Conservation (phyloP, 2,797 vertebrate genomes). For the Gymnodraco acuticeps region DNA sequence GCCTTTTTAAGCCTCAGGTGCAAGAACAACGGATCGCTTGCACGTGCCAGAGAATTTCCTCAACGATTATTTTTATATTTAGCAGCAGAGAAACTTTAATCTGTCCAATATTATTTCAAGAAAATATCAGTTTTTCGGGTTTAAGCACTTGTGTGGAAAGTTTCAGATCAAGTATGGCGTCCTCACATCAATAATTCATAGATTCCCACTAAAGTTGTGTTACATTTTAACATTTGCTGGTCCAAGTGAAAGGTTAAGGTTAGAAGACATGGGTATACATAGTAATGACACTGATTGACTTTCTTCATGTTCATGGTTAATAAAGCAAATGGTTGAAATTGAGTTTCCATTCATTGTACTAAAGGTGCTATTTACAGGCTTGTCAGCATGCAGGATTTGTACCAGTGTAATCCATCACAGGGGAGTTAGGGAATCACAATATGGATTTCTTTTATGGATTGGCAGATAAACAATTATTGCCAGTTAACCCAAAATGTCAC, state of each 20-base stretch:
- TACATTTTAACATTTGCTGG: slow-evolving; percentile 78
- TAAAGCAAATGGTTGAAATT: slow-evolving; percentile 68
- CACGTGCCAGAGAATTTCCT: slow-evolving; percentile 63
- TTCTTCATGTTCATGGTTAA: slow-evolving; percentile 68
- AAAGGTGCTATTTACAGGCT: slow-evolving; percentile 44
- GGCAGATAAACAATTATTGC: no score
- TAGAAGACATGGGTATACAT: slow-evolving; percentile 77
- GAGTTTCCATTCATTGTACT: slow-evolving; percentile 66
- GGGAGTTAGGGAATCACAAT: no score
- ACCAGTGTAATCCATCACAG: background rate
- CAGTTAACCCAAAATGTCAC: no score
- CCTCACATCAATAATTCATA: slow-evolving; percentile 78
- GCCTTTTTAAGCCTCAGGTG: slow-evolving; percentile 56
- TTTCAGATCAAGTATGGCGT: slow-evolving; percentile 2
- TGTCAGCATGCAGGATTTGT: slow-evolving; percentile 3
- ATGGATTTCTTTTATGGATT: no score
- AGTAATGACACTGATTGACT: slow-evolving; percentile 79
- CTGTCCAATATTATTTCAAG: background rate
- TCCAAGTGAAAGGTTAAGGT: slow-evolving; percentile 59
- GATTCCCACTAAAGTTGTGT: slow-evolving; percentile 52
- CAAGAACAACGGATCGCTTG: slow-evolving; percentile 47
- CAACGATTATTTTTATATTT: slow-evolving; percentile 20
- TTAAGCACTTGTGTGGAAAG: slow-evolving; percentile 6
- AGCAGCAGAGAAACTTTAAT: background rate
- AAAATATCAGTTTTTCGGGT: background rate